Conservation (phyloP, 2,797 vertebrate species). For the Merluccius polli region DNA sequence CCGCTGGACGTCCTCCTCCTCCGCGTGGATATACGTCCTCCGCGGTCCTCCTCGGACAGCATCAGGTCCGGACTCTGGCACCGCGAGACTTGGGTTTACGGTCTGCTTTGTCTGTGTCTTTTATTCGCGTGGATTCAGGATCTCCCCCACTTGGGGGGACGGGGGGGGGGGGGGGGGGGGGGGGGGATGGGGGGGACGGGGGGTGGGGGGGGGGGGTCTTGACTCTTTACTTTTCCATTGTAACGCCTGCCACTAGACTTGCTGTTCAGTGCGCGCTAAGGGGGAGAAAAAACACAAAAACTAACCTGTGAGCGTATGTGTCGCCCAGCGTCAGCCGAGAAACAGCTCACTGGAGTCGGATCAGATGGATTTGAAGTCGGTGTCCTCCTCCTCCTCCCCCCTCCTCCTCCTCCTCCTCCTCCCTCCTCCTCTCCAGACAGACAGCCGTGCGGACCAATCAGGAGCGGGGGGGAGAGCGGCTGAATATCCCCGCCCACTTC, state of each 20-base stretch:
- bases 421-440: slow-evolving; percentile 15
- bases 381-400: not conserved
- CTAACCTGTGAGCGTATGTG: not conserved
- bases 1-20: too few species aligned
- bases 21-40: too few species aligned
- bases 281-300: not conserved
- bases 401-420: slow-evolving; percentile 5
- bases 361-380: slow-evolving; percentile 41
- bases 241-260: not conserved
- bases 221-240: slow-evolving; percentile 34
- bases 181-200: not conserved
- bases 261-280: not conserved
- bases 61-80: too few species aligned
- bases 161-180: not conserved
- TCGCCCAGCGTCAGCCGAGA: not conserved
- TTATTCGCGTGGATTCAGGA: not conserved
- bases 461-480: slow-evolving; percentile 15
- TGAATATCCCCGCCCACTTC: not conserved
- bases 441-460: slow-evolving; percentile 47
- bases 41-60: too few species aligned
- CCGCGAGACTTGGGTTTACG: too few species aligned
- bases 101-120: not conserved
- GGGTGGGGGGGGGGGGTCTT: not conserved
- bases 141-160: not conserved
- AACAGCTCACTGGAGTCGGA: not conserved